Percentiles rank a stretch among this genome's conserved stretches.
Evolutionary conservation across 2,888 invertebrate species (phyloP).

Genomic region (Plagiodera versicolora): DNA sequence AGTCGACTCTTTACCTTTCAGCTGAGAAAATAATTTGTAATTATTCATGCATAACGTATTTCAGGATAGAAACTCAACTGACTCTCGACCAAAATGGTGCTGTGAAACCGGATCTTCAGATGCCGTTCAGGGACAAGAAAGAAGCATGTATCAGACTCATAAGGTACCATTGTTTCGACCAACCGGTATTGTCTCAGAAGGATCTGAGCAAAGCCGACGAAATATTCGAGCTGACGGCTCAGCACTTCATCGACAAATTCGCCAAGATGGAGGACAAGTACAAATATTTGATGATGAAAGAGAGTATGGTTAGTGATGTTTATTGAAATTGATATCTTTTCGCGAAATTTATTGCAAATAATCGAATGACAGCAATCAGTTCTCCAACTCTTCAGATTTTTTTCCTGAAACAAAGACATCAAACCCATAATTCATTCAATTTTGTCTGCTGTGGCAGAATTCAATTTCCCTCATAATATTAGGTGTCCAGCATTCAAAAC

Average conservation of each 20-base stretch:
- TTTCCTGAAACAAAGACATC: too few relatives aligned
- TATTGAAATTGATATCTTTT: background rate
- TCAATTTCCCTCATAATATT: too few relatives aligned
- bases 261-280: constrained; percentile 73
- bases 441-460: too few relatives aligned
- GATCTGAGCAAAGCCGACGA: constrained; percentile 70
- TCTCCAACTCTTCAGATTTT: too few relatives aligned
- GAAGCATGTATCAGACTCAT: constrained; percentile 77
- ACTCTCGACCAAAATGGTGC: constrained; percentile 76
- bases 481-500: too few relatives aligned
- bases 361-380: too few relatives aligned
- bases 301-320: constrained; percentile 68
- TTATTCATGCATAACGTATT: constrained; percentile 13
- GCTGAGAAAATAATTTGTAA: background rate
- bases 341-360: too few relatives aligned
- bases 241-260: constrained; percentile 70
- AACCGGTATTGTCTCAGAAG: constrained; percentile 64
- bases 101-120: constrained; percentile 70
- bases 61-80: constrained; percentile 73
- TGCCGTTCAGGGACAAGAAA: constrained; percentile 69
- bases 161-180: constrained; percentile 76
- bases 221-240: constrained; percentile 68
- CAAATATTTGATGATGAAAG: constrained; percentile 70
- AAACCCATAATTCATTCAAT: too few relatives aligned
- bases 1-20: background rate